Conservation (phyloP, 2,113 vertebrate species). For the Chrysemys picta region DNA sequence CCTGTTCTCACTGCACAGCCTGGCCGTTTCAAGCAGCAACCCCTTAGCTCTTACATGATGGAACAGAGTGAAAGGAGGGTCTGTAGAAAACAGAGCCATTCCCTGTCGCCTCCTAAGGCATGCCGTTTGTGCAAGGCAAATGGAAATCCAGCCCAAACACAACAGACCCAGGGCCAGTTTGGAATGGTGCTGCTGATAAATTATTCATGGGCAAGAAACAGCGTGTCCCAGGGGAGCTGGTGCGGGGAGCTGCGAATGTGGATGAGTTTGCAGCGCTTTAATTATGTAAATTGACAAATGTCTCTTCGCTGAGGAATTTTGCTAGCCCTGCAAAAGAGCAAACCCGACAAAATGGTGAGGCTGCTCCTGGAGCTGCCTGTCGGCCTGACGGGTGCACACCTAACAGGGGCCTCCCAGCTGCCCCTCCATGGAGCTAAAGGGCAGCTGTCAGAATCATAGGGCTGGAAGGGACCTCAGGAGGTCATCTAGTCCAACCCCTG, state of each 20-base stretch:
- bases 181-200: conserved; percentile 28
- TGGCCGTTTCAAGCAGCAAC: not conserved
- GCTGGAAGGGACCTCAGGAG: too few relatives aligned
- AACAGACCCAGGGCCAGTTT: conserved; percentile 37
- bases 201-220: conserved; percentile 65
- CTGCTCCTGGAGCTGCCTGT: not conserved
- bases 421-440: not conserved
- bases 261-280: conserved; percentile 74
- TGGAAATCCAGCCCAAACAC: conserved; percentile 6
- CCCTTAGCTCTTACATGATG: not conserved
- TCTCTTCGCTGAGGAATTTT: conserved; percentile 58
- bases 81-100: not conserved
- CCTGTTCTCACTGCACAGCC: fast-evolving
- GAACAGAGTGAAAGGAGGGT: not conserved
- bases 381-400: not conserved
- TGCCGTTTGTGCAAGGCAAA: not conserved
- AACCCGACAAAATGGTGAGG: conserved; percentile 44
- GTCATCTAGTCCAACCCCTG: too few relatives aligned
- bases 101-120: not conserved
- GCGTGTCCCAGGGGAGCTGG: conserved; percentile 64
- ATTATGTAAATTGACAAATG: conserved; percentile 76
- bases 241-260: conserved; percentile 56
- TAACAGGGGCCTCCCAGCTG: fast-evolving
- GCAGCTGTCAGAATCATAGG: not conserved
- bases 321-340: conserved; percentile 66